phyloP scores from a whole-genome alignment of 37 sponge, comb jelly and placozoan species.

The Dysidea cf. avara region DNA sequence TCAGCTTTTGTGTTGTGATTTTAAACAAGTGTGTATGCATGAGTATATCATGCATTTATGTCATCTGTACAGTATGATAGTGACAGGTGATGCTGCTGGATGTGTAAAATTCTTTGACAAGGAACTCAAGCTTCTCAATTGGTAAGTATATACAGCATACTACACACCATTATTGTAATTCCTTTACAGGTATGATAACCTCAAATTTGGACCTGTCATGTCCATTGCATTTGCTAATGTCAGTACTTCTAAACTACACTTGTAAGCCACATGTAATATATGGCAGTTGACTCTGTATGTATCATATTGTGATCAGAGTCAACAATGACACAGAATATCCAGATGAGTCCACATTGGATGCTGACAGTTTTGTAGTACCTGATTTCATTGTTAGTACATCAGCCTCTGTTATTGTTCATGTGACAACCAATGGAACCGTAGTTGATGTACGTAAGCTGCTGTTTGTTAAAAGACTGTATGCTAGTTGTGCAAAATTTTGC shows the following conservation, averaged over 20 bases:
- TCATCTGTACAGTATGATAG: slow-evolving; percentile 51
- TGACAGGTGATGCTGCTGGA: slow-evolving; percentile 79
- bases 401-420: slow-evolving; percentile 48
- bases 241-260: slow-evolving; percentile 6
- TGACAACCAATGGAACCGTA: slow-evolving; percentile 61
- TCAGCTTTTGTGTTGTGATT: too few species aligned
- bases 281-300: neutral
- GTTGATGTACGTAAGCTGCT: slow-evolving; percentile 46
- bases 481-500: too few species aligned
- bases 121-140: slow-evolving; percentile 79
- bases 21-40: too few species aligned
- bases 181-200: slow-evolving; percentile 30
- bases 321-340: slow-evolving; percentile 17
- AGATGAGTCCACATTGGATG: slow-evolving; percentile 61
- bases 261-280: neutral
- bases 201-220: slow-evolving; percentile 59
- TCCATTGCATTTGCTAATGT: slow-evolving; percentile 81
- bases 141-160: slow-evolving; percentile 55
- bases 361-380: slow-evolving; percentile 59
- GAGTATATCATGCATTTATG: neutral
- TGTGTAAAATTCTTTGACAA: slow-evolving; percentile 85
- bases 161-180: neutral
- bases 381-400: slow-evolving; percentile 65
- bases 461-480: too few species aligned
- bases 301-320: too few species aligned